Evolutionary conservation across 2,113 vertebrate species (phyloP), one percentile per base, ranked within the genome.

Genomic region (Rafetus swinhoei): DNA sequence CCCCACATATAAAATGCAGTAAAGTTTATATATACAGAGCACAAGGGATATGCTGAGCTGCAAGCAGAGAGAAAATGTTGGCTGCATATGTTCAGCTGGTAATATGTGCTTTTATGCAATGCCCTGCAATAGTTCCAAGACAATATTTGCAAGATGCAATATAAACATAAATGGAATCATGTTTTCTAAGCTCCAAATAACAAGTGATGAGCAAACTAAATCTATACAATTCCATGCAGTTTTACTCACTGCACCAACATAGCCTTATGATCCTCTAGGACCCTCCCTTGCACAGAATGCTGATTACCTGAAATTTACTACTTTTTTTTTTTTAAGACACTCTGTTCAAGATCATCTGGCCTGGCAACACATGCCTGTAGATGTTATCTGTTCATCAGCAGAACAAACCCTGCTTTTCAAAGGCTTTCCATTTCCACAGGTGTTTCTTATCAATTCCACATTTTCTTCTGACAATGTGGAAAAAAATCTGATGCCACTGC

Each of bases 201-300:
- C 56, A 85, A 91, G 83, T 84, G 57, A 86, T 91, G 13, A 74
- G 57, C 59, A 90, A 95, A 90, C 56, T 86, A 45, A 79, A 69
- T 77, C 69, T 27, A 86, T 87, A 22, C 18, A 95, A 82, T 21
- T 69, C 94, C 79, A 25, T 60, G 3, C 81, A 85, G 45, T 93
- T 94, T 95, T 87, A 93, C 86, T 94, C 22, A 90, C 90, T 95
- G 93, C 96, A 98, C 98, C 98, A 97, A 98, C 82, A 97, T 95
- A 98, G 98, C 98, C 98, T 97, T 98, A 97, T 93, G 97, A 96
- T 98, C 98, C 98, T 98, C 92, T 96, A 98, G 98, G 98, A 98
- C 98, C 98, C 93, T 97, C 88, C 85, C 54, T 81, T 93, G 60
- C 82, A 93, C 62, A 90, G 81, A 95, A 93, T 95, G 65, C 54